A percentile compares a stretch with the other conserved stretches of the same genome.
Conservation (phyloP, 1,140 invertebrate genomes). For the Calliphora vicina region DNA sequence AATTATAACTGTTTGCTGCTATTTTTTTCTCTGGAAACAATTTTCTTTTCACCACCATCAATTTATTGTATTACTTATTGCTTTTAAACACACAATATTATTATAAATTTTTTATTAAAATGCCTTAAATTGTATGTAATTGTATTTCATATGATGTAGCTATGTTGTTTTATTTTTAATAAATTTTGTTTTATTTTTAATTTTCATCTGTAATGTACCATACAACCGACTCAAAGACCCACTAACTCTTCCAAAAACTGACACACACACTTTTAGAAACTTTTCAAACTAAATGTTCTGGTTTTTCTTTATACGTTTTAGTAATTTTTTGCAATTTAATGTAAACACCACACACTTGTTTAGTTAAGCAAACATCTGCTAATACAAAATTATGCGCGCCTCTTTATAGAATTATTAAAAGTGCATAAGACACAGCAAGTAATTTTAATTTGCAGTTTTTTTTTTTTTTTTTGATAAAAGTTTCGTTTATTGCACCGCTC, state of each 20-base stretch:
- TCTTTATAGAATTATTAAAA: neutral
- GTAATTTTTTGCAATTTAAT: neutral
- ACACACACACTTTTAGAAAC: neutral
- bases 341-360: neutral
- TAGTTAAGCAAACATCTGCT: neutral
- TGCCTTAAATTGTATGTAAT: too few relatives aligned
- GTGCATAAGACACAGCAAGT: neutral
- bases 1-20: neutral
- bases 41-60: neutral
- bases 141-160: too few relatives aligned
- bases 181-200: neutral
- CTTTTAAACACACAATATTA: too few relatives aligned
- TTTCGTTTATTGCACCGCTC: neutral
- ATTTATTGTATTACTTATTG: too few relatives aligned
- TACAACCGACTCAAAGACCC: neutral
- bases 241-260: neutral
- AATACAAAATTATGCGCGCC: constrained; percentile 19
- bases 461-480: neutral
- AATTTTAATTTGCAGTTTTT: neutral
- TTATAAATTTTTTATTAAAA: too few relatives aligned
- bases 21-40: neutral
- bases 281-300: neutral
- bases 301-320: constrained; percentile 23
- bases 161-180: neutral
- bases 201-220: neutral